Base-by-base conservation (phyloP, 2,113 vertebrate species). In the Thymallus thymallus region DNA sequence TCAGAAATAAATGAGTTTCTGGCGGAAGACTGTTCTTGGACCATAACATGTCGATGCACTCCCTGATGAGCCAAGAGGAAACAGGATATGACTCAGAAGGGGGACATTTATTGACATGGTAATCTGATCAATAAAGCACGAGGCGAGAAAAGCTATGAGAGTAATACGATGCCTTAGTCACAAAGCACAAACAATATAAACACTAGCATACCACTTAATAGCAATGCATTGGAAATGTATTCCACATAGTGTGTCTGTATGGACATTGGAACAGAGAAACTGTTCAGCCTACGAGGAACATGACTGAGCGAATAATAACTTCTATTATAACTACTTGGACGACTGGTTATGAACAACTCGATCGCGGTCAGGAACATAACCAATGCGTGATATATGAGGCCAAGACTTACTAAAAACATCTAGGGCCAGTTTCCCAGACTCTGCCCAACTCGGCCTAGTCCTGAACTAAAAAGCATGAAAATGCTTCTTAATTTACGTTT, bases 11-110 rank as follows among this genome's bases (percentile, higher is more conserved):
- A 32, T 20, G 5, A 20, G 16, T 60, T 60, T 60, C 56, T 22
- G 48, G 48, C 18, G 16, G 3, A n/a, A 60, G n/a, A 60, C 56
- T 60, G 30, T 10, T 35, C 13, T n/a, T n/a, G 30, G 26, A 30
- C 18, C 6, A 18, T 32, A 23, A 24, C 51, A 30, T 41, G 18
- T 66, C 6, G 30, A 30, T 7, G 6, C 64, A 66, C 29, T 32
- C 18, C 29, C 26, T 16, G 16, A n/a, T n/a, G 6, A 29, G 24
- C 23, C 2, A 64, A 13, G 14, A 66, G 30, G 29, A 66, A 35
- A 66, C 64, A 32, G 64, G 29, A 66, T 66, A 66, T 64, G 62
- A 64, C 16, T 66, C 62, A 64, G 13, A 12, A 16, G 48, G 48
- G 16, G 16, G 23, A 22, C 6, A 22, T 60, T 7, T 3, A 60